Base-by-base conservation (phyloP, 2,113 vertebrate genomes). In the Notiomystis cincta region DNA sequence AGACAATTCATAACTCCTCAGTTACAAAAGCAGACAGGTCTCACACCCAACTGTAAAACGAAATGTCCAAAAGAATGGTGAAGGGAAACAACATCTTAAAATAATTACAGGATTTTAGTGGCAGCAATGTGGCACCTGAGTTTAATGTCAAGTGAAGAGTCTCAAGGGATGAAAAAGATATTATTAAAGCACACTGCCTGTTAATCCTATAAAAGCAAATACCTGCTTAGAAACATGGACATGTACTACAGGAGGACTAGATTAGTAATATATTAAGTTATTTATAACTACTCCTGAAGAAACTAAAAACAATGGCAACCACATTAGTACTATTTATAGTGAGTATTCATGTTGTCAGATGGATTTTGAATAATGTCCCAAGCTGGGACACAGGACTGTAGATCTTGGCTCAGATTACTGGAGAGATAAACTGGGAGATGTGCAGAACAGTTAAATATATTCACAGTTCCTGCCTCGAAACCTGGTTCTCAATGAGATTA, bases 271-370 rank as follows among this genome's bases (percentile, higher is more conserved):
- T 1, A n/a, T 30, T 33, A 61, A 79, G 64, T 47, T 96, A 91
- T 94, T 57, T 66, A 77, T 86, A 89, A 51, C 54, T 61, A n/a
- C 70, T 91, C 42, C 47, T 88, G 73, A 77, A 87, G 87, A 90
- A 90, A 70, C 35, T 61, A 61, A 73, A 82, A 91, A 84, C 87
- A 96, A 93, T 94, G 73, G 79, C 44, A 94, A 65, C 12, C 24
- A 18, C 54, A 28, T 28, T 66, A 62, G 33, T 62, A 79, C 62
- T 77, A 88, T 85, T 94, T 94, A 95, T 69, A 88, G 78, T 31
- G 84, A 87, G 57, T 16, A 77, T 82, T 94, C 82, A 69, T 45
- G 37, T 21, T 88, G 87, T 94, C 58, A 76, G 69, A 85, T 61
- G 44, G 66, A 67, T 84, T 82, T 87, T 95, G 51, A 95, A 84